Percentiles rank a stretch among this genome's conserved stretches.
Evolutionary conservation across 2,797 vertebrate genomes (phyloP).

Genomic region (Carapus acus): DNA sequence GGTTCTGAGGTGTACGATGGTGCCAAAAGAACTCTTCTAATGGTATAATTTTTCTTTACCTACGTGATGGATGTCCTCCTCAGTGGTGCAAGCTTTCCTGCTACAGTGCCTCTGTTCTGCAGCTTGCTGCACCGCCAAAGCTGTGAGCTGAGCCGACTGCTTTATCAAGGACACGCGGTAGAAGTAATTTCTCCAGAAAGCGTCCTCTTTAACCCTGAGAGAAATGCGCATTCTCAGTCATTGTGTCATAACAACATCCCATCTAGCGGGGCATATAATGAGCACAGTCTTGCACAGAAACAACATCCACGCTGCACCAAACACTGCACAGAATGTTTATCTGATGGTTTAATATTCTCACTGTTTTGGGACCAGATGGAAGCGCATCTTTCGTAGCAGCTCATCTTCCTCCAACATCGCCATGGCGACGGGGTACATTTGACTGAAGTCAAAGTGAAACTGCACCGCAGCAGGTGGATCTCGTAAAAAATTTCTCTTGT

Average conservation of each 20-base stretch:
- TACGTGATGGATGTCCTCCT: slow-evolving; percentile 40
- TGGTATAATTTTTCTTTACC: slow-evolving; percentile 20
- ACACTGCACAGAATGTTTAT: not conserved
- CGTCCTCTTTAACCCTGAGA: slow-evolving; percentile 85
- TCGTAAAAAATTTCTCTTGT: slow-evolving; percentile 87
- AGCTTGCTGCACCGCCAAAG: slow-evolving; percentile 82
- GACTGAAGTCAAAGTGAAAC: slow-evolving; percentile 88
- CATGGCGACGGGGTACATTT: slow-evolving; percentile 86
- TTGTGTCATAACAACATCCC: not conserved
- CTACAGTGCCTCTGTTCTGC: slow-evolving; percentile 68
- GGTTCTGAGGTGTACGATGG: too few species aligned
- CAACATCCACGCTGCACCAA: not conserved
- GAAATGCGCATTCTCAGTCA: not conserved
- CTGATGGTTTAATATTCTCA: slow-evolving; percentile 61
- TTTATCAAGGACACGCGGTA: slow-evolving; percentile 91
- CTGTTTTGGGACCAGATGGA: slow-evolving; percentile 92
- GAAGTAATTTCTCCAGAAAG: slow-evolving; percentile 95
- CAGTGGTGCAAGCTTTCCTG: slow-evolving; percentile 37
- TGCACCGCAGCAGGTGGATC: slow-evolving; percentile 89
- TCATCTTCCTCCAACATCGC: slow-evolving; percentile 93
- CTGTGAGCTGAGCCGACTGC: slow-evolving; percentile 87
- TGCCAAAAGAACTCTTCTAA: not conserved
- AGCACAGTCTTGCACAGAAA: too few species aligned
- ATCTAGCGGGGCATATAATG: too few species aligned
- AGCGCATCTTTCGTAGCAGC: slow-evolving; percentile 90